Conservation (phyloP, 2,797 vertebrate genomes). For the Falco biarmicus region DNA sequence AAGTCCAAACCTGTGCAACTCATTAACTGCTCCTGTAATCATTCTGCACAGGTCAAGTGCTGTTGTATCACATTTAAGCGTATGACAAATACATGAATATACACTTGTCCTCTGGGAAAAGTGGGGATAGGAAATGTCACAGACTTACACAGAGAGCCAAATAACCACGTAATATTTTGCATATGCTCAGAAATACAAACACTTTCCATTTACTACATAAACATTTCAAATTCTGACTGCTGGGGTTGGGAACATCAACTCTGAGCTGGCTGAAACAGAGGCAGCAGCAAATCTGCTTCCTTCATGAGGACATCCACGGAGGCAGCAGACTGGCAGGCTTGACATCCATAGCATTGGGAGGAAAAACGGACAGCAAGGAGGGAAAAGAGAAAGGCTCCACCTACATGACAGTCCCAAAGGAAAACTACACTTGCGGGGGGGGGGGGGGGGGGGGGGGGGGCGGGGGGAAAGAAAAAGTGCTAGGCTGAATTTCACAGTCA, state of each 20-base stretch:
- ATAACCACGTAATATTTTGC: not conserved
- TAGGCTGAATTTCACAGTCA: constrained; percentile 18
- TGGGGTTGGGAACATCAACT: not conserved
- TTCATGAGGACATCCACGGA: constrained; percentile 10
- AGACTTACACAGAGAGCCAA: not conserved
- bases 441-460: no score
- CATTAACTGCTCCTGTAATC: not conserved
- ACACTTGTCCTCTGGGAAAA: not conserved
- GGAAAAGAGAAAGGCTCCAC: not conserved
- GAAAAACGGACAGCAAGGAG: constrained; percentile 8
- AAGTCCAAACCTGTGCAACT: not conserved
- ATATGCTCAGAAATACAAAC: not conserved
- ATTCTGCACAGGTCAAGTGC: not conserved
- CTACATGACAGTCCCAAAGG: constrained; percentile 38
- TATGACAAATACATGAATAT: not conserved
- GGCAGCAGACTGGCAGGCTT: constrained; percentile 23
- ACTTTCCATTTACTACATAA: not conserved
- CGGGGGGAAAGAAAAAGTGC: not conserved
- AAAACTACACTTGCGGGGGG: not conserved
- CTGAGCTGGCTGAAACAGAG: not conserved
- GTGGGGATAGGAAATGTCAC: not conserved
- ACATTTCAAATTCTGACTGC: not conserved
- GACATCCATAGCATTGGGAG: not conserved
- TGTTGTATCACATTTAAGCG: not conserved
- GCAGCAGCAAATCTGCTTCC: constrained; percentile 30